Base-by-base conservation (phyloP, 2,113 vertebrate species). In the Rhinoderma darwinii region DNA sequence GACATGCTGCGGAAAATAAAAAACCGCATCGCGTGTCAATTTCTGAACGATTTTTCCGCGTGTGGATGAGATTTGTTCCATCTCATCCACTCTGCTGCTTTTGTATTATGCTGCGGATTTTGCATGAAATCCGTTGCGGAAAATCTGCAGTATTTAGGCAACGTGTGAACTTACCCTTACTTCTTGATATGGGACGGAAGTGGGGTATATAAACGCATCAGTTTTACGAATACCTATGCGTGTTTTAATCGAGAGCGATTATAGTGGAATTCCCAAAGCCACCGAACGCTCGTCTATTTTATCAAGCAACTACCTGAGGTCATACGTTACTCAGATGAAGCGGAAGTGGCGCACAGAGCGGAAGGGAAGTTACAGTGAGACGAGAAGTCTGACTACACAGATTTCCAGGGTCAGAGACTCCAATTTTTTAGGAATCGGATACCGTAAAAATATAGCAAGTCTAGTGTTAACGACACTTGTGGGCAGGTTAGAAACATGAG, bases 401-500 rank as follows among this genome's bases (percentile, higher is more conserved):
- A 74, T 73, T 56, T 74, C 44, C 82, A 74, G 82, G 30, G 66
- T 84, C 50, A 73, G 44, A 41, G 50, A 11, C 43, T 70, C n/a
- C 44, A 50, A 83, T 32, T 59, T 39, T 61, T 41, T 54, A 30
- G 70, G 76, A 84, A 84, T 73, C 83, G n/a, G 83, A 84, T 37
- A 75, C 43, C 59, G 83, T 59, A 74, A 84, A 84, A 73, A 76
- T 84, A 61, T 39, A 30, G 35, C 37, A 76, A 56, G 25, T 43
- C 51, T 61, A 22, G 70, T 75, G 83, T 84, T 84, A 75, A 84
- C 72, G 18, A 56, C 72, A 75, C 72, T 75, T 84, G 47, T 84
- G 83, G 72, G 83, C 54, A 75, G 70, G 54, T 32, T 37, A 35
- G 83, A 84, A 84, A 84, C 54, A 2, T 32, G 83, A 84, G 83